phyloP scores from a whole-genome alignment of 2,888 invertebrate genomes.

The Cynaeus angustus region DNA sequence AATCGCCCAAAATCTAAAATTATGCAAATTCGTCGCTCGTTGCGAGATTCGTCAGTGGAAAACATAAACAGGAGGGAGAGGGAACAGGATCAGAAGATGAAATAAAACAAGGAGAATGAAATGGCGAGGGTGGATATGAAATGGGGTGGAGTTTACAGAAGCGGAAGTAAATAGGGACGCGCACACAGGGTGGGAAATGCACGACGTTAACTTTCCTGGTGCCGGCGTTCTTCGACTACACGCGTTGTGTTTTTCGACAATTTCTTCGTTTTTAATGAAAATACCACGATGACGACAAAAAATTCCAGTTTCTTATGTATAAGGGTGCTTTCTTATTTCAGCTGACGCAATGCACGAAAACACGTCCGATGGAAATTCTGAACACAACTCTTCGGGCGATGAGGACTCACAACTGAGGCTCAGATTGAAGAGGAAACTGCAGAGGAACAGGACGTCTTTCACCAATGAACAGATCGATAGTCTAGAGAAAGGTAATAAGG shows the following conservation, averaged over 20 bases:
- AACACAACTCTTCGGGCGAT: constrained; percentile 91
- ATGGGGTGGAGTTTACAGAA: constrained; percentile 73
- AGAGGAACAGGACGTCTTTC: constrained; percentile 97
- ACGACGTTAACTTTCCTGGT: constrained; percentile 66
- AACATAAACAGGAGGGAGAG: constrained; percentile 63
- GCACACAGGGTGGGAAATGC: constrained; percentile 68
- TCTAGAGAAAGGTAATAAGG: constrained; percentile 93
- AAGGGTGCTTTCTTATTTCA: constrained; percentile 59
- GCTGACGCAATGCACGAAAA: constrained; percentile 79
- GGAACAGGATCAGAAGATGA: constrained; percentile 70
- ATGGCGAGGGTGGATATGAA: constrained; percentile 72
- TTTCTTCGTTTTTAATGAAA: constrained; percentile 39
- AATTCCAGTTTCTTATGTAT: background rate
- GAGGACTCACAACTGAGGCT: constrained; percentile 94
- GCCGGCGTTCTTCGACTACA: constrained; percentile 55
- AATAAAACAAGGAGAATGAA: constrained; percentile 72
- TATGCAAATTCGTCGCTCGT: constrained; percentile 68
- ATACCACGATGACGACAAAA: constrained; percentile 33
- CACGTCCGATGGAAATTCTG: constrained; percentile 92
- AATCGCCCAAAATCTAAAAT: constrained; percentile 68
- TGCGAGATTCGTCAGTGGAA: constrained; percentile 66
- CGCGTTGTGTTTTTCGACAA: constrained; percentile 47
- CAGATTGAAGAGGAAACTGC: constrained; percentile 95
- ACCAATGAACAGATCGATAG: constrained; percentile 99
- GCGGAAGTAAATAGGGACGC: constrained; percentile 76